phyloP scores from a whole-genome alignment of 2,888 invertebrate genomes.

The Ellobium chinense region DNA sequence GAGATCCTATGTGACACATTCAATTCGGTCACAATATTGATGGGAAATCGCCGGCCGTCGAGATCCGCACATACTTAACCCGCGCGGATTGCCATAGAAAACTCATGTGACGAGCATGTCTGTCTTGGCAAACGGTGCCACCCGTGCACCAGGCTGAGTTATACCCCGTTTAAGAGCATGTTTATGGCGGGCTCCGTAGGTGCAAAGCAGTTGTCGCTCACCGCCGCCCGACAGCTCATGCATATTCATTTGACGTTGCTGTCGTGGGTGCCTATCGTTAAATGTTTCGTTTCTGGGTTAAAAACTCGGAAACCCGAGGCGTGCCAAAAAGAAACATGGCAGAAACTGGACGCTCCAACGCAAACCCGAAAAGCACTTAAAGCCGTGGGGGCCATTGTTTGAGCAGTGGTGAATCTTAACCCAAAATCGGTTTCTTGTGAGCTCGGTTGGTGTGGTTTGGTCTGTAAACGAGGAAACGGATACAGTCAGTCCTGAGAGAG shows the following conservation, averaged over 20 bases:
- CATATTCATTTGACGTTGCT: slow-evolving; percentile 25
- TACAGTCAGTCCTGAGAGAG: no score
- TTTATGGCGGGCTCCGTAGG: slow-evolving; percentile 18
- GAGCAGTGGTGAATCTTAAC: not conserved
- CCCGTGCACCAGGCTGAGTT: not conserved
- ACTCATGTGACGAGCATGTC: not conserved
- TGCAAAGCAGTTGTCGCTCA: slow-evolving; percentile 33
- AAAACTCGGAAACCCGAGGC: slow-evolving; percentile 5
- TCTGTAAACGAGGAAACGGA: not conserved
- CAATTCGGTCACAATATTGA: no score
- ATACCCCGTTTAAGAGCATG: slow-evolving; percentile 26
- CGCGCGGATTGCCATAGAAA: not conserved
- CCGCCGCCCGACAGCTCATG: slow-evolving; percentile 28
- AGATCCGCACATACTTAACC: no score
- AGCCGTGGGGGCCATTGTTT: not conserved
- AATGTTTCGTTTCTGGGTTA: slow-evolving; percentile 18
- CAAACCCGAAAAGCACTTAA: slow-evolving; percentile 19
- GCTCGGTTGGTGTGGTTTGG: not conserved
- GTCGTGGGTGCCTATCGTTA: slow-evolving; percentile 6
- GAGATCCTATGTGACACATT: no score
- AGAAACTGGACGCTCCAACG: slow-evolving; percentile 12
- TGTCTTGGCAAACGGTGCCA: not conserved
- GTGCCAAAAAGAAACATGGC: not conserved
- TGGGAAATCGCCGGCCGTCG: no score
- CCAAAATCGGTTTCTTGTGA: not conserved